A percentile compares a stretch with the other conserved stretches of the same genome.
Conservation (phyloP, 2,797 vertebrate genomes). For the Centropyge bicolor region DNA sequence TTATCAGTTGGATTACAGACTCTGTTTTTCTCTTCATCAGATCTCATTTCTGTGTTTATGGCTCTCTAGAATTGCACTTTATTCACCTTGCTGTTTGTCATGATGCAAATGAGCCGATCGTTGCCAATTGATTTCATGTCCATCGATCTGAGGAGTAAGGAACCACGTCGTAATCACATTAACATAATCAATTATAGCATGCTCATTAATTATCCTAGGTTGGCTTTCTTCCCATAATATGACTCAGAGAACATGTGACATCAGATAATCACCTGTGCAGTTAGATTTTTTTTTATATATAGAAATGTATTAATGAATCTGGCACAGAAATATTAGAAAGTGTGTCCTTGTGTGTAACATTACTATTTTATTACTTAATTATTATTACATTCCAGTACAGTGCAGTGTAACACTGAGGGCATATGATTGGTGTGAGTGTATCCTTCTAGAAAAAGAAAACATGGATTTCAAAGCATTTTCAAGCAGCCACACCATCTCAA, state of each 20-base stretch:
- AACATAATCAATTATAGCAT: slow-evolving; percentile 59
- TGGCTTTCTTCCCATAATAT: slow-evolving; percentile 8
- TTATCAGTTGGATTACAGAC: neutral
- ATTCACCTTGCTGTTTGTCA: slow-evolving; percentile 26
- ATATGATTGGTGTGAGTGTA: neutral
- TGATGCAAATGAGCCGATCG: slow-evolving; percentile 39
- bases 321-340: neutral
- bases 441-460: neutral
- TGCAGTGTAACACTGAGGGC: neutral
- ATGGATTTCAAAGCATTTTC: neutral
- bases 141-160: slow-evolving; percentile 35
- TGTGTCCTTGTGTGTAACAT: neutral
- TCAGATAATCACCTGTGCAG: neutral
- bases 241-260: slow-evolving; percentile 12
- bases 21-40: neutral
- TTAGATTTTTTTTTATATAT: neutral
- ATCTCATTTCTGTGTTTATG: slow-evolving; percentile 10
- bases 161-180: slow-evolving; percentile 44
- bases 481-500: neutral
- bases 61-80: neutral
- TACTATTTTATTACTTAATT: neutral
- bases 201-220: slow-evolving; percentile 18
- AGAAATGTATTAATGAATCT: neutral
- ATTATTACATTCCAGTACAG: neutral
- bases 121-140: slow-evolving; percentile 45